Evolutionary conservation across 2,113 vertebrate species (phyloP).

Genomic region (Rhinopomastus cyanomelas): DNA sequence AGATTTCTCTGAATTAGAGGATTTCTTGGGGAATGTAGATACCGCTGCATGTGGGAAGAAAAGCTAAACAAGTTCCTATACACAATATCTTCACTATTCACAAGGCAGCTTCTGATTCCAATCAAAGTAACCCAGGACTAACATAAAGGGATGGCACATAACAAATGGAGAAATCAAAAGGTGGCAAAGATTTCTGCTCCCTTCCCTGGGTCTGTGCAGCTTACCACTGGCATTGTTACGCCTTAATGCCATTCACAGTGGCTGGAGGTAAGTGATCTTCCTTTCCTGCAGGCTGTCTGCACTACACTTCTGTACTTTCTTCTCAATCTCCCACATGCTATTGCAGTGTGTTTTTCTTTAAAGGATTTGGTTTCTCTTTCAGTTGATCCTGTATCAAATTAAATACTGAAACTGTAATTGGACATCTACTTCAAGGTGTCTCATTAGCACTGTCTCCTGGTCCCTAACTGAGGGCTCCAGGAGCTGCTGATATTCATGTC

Average conservation of each 20-base stretch:
- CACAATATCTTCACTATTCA: neutral
- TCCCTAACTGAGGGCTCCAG: neutral
- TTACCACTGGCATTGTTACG: slow-evolving; percentile 33
- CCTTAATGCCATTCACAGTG: slow-evolving; percentile 15
- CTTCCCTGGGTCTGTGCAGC: neutral
- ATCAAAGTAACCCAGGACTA: slow-evolving; percentile 12
- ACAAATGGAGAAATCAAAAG: slow-evolving; percentile 36
- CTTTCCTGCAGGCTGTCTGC: neutral
- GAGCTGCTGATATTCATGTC: neutral
- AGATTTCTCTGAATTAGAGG: slow-evolving; percentile 52
- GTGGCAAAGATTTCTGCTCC: neutral
- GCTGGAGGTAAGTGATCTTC: neutral
- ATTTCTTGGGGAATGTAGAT: slow-evolving; percentile 3
- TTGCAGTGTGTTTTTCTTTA: neutral
- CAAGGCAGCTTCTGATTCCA: slow-evolving; percentile 32
- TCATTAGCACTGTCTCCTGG: neutral
- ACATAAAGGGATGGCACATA: neutral
- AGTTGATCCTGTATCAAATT: slow-evolving; percentile 1
- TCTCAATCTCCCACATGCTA: neutral
- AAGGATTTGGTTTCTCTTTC: slow-evolving; percentile 26
- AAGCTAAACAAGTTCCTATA: slow-evolving; percentile 34
- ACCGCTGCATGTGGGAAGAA: neutral
- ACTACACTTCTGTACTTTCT: neutral
- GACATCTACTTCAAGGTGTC: neutral
- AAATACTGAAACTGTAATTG: neutral